phyloP scores from a whole-genome alignment of 2,888 invertebrate species.

The Cantharis rustica region DNA sequence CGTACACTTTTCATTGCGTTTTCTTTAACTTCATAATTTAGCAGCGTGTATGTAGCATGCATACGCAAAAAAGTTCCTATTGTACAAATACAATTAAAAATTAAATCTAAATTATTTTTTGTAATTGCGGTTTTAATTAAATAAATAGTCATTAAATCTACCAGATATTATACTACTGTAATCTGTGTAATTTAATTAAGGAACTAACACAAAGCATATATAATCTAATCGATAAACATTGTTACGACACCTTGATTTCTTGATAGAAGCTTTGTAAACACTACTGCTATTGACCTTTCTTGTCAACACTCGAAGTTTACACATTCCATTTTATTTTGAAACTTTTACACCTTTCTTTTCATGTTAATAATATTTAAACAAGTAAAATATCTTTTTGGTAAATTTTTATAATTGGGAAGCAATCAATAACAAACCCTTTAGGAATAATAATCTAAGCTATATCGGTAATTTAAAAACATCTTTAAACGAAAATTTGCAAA shows the following conservation, averaged over 20 bases:
- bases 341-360: not conserved
- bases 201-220: constrained; percentile 12
- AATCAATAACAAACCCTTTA: not conserved
- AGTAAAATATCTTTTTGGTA: not conserved
- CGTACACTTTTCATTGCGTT: constrained; percentile 47
- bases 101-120: not conserved
- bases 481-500: not conserved
- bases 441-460: not conserved
- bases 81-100: not conserved
- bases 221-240: constrained; percentile 12
- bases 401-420: not conserved
- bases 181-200: constrained; percentile 7
- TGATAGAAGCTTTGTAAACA: constrained; percentile 5
- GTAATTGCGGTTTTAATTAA: not conserved
- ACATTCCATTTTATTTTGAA: not conserved
- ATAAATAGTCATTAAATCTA: not conserved
- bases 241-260: constrained; percentile 8
- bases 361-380: not conserved
- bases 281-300: constrained; percentile 12
- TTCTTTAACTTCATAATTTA: constrained; percentile 37
- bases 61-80: not conserved
- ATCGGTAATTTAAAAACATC: not conserved
- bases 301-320: not conserved
- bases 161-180: not conserved
- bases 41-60: constrained; percentile 14